Conservation (phyloP, 2,888 invertebrate species). For the Lissocephala sabroskyi region DNA sequence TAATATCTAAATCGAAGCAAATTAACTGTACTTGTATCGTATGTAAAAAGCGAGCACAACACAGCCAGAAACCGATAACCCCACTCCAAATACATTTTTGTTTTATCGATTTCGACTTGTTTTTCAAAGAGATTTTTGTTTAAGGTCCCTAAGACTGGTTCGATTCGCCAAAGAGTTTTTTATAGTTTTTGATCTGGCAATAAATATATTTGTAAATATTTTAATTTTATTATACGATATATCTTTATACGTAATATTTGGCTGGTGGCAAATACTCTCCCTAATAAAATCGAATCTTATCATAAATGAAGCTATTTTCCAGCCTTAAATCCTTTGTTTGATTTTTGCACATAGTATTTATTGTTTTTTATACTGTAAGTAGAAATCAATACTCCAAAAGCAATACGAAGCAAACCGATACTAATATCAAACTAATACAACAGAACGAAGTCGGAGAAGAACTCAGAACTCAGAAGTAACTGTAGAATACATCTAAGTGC, state of each 20-base stretch:
- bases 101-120: no score
- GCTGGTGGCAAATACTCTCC: no score
- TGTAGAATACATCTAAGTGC: constrained; percentile 1
- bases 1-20: constrained; percentile 60
- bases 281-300: no score
- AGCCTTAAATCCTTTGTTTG: no score
- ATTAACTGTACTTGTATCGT: not conserved
- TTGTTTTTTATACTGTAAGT: constrained; percentile 1
- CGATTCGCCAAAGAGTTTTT: no score
- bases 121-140: no score
- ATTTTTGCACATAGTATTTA: no score
- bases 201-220: not conserved
- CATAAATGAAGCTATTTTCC: no score
- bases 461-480: constrained; percentile 27
- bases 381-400: constrained; percentile 9
- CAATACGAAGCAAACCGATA: not conserved
- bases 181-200: not conserved
- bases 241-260: constrained; percentile 4
- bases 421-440: constrained; percentile 13
- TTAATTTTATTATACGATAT: constrained; percentile 6
- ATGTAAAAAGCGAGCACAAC: constrained; percentile 46
- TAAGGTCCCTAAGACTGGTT: no score
- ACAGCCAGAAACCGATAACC: no score
- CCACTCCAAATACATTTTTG: no score
- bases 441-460: constrained; percentile 29